Evolutionary conservation across 2,113 vertebrate species (phyloP).

Genomic region (Halcyon senegalensis): DNA sequence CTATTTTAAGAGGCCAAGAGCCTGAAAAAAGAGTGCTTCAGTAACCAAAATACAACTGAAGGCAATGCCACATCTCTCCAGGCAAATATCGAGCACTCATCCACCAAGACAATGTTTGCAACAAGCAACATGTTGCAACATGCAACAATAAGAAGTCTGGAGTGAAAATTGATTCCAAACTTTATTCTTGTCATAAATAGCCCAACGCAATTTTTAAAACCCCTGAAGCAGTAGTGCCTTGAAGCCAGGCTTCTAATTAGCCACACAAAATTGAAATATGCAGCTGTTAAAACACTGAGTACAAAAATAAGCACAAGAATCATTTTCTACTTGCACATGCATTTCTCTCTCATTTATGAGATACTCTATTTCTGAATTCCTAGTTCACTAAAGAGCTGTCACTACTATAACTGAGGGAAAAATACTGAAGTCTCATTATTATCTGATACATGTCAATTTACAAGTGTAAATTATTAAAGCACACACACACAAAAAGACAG

Average conservation of each 20-base stretch:
- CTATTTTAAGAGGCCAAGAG: neutral
- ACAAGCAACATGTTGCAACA: neutral
- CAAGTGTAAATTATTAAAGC: neutral
- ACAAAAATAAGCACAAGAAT: slow-evolving; percentile 47
- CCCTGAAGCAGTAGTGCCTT: neutral
- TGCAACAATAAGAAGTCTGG: neutral
- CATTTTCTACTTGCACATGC: slow-evolving; percentile 27
- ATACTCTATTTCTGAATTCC: slow-evolving; percentile 28
- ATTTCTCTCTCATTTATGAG: slow-evolving; percentile 21
- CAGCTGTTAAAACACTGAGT: slow-evolving; percentile 39
- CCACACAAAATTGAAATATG: slow-evolving; percentile 2
- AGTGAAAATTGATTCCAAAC: neutral
- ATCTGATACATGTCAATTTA: neutral
- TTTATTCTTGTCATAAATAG: slow-evolving; percentile 1
- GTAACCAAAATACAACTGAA: neutral
- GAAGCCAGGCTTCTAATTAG: slow-evolving; percentile 38
- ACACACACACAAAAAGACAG: neutral
- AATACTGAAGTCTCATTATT: neutral
- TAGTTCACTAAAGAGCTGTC: neutral
- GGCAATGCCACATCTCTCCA: neutral
- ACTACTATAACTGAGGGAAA: neutral
- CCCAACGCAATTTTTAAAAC: neutral
- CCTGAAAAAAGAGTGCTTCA: fast-evolving
- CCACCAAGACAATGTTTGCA: neutral
- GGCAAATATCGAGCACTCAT: neutral